phyloP scores from a whole-genome alignment of 2,113 vertebrate genomes.

The Peromyscus polionotus region DNA sequence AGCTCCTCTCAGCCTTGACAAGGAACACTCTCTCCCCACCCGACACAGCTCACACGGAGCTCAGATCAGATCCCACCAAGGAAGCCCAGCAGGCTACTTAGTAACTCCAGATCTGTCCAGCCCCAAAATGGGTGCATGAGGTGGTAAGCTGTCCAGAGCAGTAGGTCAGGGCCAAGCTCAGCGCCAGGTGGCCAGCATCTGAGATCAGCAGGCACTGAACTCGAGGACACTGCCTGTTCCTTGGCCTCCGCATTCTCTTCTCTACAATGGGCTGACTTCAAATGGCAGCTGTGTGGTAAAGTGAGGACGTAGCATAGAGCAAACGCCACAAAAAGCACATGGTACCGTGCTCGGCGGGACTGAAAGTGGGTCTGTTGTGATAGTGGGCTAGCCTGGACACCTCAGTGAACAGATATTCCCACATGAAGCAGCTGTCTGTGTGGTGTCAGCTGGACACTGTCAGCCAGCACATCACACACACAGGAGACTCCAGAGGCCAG shows the following conservation, averaged over 20 bases:
- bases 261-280: background rate
- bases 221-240: background rate
- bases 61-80: background rate
- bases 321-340: background rate
- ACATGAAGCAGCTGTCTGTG: background rate
- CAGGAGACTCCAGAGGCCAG: background rate
- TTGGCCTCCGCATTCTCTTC: background rate
- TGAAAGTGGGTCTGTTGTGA: accelerated
- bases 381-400: background rate
- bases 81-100: background rate
- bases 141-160: background rate
- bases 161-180: background rate
- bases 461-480: background rate
- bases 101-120: background rate
- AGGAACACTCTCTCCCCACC: background rate
- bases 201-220: background rate
- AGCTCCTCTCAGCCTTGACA: background rate
- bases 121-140: background rate
- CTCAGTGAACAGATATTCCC: background rate
- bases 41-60: background rate
- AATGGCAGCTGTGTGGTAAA: too few relatives aligned
- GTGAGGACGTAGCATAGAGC: background rate
- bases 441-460: background rate
- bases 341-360: background rate
- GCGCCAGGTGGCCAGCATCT: background rate